A percentile compares a stretch with the other conserved stretches of the same genome.
These are phyloP conservation scores for Apeira syringaria DNA, from an alignment of 2,888 invertebrate species.

Conservation along the genomic window DNA sequence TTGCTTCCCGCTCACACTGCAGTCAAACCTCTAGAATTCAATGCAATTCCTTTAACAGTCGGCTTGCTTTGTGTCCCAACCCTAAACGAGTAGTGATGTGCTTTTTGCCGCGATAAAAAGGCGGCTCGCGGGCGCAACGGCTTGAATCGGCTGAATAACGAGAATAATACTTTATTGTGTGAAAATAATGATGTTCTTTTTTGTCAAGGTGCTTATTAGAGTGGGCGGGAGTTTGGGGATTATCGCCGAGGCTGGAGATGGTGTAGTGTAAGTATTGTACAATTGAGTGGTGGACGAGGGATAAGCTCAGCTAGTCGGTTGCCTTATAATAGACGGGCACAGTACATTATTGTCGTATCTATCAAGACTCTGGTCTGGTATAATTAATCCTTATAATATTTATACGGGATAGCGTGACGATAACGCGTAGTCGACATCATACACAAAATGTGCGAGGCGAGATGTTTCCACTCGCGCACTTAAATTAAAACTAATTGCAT, in stretches of 20 bases:
- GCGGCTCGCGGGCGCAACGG: slow-evolving; percentile 51
- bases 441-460: no score
- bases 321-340: no score
- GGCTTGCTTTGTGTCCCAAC: slow-evolving; percentile 62
- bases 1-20: slow-evolving; percentile 34
- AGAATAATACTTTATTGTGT: slow-evolving; percentile 36
- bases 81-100: slow-evolving; percentile 64
- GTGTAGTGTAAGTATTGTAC: slow-evolving; percentile 11
- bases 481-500: no score
- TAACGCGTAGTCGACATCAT: no score
- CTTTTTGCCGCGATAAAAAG: slow-evolving; percentile 68
- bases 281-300: slow-evolving; percentile 13
- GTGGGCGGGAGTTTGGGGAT: slow-evolving; percentile 15
- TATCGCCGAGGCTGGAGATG: slow-evolving; percentile 2
- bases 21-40: slow-evolving; percentile 39
- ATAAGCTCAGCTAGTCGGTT: slow-evolving; percentile 9
- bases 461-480: no score
- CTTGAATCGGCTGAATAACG: slow-evolving; percentile 24
- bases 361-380: no score
- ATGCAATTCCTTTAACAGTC: slow-evolving; percentile 48
- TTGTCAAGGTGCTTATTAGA: slow-evolving; percentile 30
- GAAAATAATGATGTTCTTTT: slow-evolving; percentile 36
- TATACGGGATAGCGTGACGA: no score
- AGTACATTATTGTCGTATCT: no score
- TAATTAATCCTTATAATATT: no score